Evolutionary conservation across 2,797 vertebrate genomes (phyloP).

Genomic region (Sebastes elongatus): DNA sequence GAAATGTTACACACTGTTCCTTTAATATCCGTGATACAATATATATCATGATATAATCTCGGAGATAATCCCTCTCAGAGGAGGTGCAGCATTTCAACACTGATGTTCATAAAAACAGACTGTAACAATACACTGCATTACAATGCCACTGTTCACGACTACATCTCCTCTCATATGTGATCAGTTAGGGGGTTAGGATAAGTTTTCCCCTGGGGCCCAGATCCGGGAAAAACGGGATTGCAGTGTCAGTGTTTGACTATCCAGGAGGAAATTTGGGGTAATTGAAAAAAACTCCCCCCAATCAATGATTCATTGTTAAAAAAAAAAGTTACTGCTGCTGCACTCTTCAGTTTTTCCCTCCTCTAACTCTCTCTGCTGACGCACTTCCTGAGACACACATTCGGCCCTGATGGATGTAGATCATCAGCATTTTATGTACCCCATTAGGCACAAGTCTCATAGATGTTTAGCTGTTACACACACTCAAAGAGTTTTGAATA

Average conservation of each 20-base stretch:
- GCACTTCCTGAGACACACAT: slow-evolving; percentile 28
- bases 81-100: not conserved
- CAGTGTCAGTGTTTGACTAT: slow-evolving; percentile 22
- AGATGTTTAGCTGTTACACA: not conserved
- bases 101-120: not conserved
- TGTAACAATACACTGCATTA: not conserved
- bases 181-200: not conserved
- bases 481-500: not conserved
- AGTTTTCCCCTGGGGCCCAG: slow-evolving; percentile 9
- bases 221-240: slow-evolving; percentile 22
- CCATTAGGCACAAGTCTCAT: slow-evolving; percentile 16
- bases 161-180: slow-evolving; percentile 12
- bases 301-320: slow-evolving; percentile 54
- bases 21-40: too few species aligned
- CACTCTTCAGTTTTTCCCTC: slow-evolving; percentile 38
- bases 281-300: slow-evolving; percentile 31
- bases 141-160: slow-evolving; percentile 7
- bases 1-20: too few species aligned
- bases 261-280: slow-evolving; percentile 41
- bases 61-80: not conserved
- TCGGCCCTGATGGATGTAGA: slow-evolving; percentile 8
- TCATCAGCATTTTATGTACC: slow-evolving; percentile 7
- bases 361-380: slow-evolving; percentile 24
- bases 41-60: not conserved
- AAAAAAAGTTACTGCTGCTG: not conserved